These are phyloP conservation scores for Limnothrissa miodon DNA, from an alignment of 2,113 vertebrate genomes.

Conservation along the genomic window DNA sequence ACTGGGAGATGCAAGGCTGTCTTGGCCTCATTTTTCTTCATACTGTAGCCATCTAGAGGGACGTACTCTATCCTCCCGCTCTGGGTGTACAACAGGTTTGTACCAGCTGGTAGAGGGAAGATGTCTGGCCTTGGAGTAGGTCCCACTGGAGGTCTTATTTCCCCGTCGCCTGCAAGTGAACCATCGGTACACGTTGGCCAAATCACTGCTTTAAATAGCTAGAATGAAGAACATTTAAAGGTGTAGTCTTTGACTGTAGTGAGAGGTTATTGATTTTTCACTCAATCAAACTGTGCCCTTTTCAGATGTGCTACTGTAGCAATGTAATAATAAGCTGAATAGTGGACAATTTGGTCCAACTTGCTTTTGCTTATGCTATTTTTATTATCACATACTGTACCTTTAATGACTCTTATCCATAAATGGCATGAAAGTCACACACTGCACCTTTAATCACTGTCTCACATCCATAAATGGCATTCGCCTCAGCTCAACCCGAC, in stretches of 20 bases:
- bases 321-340: neutral
- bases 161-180: neutral
- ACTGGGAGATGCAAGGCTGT: conserved; percentile 83
- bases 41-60: conserved; percentile 77
- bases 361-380: neutral
- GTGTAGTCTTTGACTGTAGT: neutral
- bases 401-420: too few relatives aligned
- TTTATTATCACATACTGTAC: too few relatives aligned
- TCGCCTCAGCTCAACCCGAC: neutral
- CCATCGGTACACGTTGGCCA: neutral
- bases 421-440: neutral
- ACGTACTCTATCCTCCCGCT: conserved; percentile 86
- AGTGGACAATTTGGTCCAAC: neutral
- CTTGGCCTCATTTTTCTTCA: conserved; percentile 81
- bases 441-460: too few relatives aligned
- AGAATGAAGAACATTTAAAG: neutral
- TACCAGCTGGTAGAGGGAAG: conserved; percentile 78
- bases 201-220: too few relatives aligned
- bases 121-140: conserved; percentile 78
- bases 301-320: neutral
- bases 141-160: conserved; percentile 58
- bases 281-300: neutral
- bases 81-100: conserved; percentile 85
- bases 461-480: too few relatives aligned
- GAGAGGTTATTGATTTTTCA: neutral